Percentiles rank a stretch among this genome's conserved stretches.
Conservation (phyloP, 2,888 invertebrate genomes). For the Folsomia manolachei region DNA sequence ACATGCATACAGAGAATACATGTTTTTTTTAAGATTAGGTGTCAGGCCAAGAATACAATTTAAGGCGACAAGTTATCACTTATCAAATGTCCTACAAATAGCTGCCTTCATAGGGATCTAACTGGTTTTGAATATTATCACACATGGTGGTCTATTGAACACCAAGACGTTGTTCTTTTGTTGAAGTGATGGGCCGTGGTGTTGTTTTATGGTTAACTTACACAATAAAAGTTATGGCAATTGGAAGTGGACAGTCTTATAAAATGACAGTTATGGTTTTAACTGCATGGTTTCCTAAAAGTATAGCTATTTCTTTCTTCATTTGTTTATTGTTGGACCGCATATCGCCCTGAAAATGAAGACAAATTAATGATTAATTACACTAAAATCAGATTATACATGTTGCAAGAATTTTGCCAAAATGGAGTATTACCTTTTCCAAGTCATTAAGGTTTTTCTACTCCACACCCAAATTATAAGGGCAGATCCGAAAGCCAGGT, state of each 20-base stretch:
- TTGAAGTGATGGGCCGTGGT: no score
- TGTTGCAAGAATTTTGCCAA: no score
- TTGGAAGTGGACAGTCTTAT: background rate
- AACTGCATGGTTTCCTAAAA: background rate
- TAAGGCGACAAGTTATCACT: background rate
- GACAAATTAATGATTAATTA: no score
- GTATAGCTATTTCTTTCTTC: no score
- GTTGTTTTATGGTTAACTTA: background rate
- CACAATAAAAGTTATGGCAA: background rate
- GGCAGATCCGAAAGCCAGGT: slow-evolving; percentile 48
- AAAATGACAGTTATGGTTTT: background rate
- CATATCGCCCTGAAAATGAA: background rate
- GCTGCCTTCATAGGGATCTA: no score
- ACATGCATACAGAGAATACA: no score
- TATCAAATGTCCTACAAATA: background rate
- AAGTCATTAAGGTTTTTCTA: slow-evolving; percentile 48
- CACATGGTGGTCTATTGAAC: no score
- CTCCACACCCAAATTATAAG: slow-evolving; percentile 50
- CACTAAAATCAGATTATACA: no score
- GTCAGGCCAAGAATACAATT: background rate
- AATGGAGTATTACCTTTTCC: no score
- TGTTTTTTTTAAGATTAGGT: no score
- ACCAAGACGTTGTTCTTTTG: no score
- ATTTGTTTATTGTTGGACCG: background rate
- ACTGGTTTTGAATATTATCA: no score